Base-by-base conservation (phyloP, 2,113 vertebrate species). In the Passerina amoena region DNA sequence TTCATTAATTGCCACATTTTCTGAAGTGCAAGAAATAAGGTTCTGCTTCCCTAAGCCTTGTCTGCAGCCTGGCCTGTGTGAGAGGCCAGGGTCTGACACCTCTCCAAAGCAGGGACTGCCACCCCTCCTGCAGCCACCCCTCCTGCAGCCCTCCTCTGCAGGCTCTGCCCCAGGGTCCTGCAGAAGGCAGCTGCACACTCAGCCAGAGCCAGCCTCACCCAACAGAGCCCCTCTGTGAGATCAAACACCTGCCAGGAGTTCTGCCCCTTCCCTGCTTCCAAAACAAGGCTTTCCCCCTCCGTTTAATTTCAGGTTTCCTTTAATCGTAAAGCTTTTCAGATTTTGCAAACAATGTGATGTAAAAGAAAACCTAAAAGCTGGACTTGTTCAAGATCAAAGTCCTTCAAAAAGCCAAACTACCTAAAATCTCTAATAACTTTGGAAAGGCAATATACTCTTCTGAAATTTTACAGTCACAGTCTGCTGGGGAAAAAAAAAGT, bases 21-120 rank as follows among this genome's bases (percentile, higher is more conserved):
- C 59, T 30, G 2, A 82, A 48, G 30, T 66, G 14, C 0, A 2
- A 66, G 63, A 69, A 91, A 11, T 5, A 14, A 22, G 0, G 0
- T n/a, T 22, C 10, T 23, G 63, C 38, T 17, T 44, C 42, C 40
- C 57, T 44, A 57, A 45, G 33, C 25, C 35, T 27, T 12, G 14
- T 63, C 50, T 61, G 78, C 57, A 57, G 31, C 12, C 25, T 71
- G 10, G 18, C 33, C n/a, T 0, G 3, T 3, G 35, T 4, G 23
- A 10, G 27, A 50, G 42, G 38, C 23, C 78, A n/a, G 38, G 47
- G 2, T 9, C 5, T 1, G 37, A 20, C 1, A 11, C 5, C 11
- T 4, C 17, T 9, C 10, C 40, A 19, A 20, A 28, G 11, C 8
- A 17, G 38, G 31, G 14, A 3, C 38, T 13, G 14, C 0, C 24